These are phyloP conservation scores for Polymixis flavicincta DNA, from an alignment of 2,888 invertebrate genomes.

Conservation along the genomic window DNA sequence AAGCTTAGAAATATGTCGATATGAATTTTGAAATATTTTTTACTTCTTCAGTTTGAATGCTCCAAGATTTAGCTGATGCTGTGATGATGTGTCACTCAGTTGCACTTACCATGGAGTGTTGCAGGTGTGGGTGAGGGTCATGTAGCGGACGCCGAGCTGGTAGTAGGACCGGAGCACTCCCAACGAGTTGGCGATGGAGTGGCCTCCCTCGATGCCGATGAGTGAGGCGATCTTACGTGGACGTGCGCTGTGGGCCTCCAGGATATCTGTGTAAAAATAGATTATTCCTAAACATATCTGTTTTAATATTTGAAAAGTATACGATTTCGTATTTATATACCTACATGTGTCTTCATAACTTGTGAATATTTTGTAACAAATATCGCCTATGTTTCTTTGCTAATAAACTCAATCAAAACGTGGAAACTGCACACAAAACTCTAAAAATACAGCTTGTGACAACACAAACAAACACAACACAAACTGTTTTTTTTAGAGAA, in stretches of 20 bases:
- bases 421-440: neutral
- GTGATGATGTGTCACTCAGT: too few relatives aligned
- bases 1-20: slow-evolving; percentile 23
- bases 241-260: slow-evolving; percentile 92
- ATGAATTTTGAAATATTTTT: slow-evolving; percentile 3
- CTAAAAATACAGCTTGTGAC: too few relatives aligned
- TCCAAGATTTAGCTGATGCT: neutral
- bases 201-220: slow-evolving; percentile 96
- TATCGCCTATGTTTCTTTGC: neutral
- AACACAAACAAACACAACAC: too few relatives aligned
- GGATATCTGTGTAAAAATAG: slow-evolving; percentile 88
- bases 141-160: slow-evolving; percentile 95
- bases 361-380: neutral
- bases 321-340: too few relatives aligned
- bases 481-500: too few relatives aligned
- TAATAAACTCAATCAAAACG: neutral
- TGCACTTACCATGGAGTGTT: slow-evolving; percentile 95
- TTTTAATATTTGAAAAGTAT: too few relatives aligned
- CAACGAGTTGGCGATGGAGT: slow-evolving; percentile 95
- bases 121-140: slow-evolving; percentile 96
- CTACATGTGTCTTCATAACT: too few relatives aligned
- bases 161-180: slow-evolving; percentile 95
- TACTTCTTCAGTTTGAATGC: neutral
- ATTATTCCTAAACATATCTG: too few relatives aligned
- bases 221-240: slow-evolving; percentile 94